Evolutionary conservation across 2,113 vertebrate species (phyloP).

Genomic region (Ciconia maguari): DNA sequence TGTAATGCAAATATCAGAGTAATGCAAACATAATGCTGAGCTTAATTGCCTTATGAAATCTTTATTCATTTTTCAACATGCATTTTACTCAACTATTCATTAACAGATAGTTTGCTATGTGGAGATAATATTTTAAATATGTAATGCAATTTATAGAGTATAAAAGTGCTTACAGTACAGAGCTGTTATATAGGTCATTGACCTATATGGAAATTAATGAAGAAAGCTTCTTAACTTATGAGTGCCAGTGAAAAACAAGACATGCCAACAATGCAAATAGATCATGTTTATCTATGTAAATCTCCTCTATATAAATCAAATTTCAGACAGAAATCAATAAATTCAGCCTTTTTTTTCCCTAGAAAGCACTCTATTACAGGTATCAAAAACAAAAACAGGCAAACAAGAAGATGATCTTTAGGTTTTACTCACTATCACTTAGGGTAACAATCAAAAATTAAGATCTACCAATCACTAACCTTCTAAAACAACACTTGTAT

Average conservation of each 20-base stretch:
- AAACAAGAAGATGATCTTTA: not conserved
- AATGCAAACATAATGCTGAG: not conserved
- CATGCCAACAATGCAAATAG: not conserved
- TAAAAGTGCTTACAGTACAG: constrained; percentile 44
- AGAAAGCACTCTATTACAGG: not conserved
- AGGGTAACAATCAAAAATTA: not conserved
- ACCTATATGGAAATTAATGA: constrained; percentile 56
- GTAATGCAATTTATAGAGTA: constrained; percentile 36
- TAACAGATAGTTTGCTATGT: constrained; percentile 4
- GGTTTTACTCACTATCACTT: not conserved
- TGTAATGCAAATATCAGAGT: not conserved
- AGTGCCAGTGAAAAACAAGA: not conserved
- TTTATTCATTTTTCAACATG: constrained; percentile 19
- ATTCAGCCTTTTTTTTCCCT: not conserved
- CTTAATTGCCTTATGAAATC: constrained; percentile 21
- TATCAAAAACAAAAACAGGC: not conserved
- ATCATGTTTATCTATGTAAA: constrained; percentile 12
- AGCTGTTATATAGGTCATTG: constrained; percentile 31
- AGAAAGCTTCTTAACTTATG: not conserved
- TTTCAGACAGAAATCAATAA: not conserved
- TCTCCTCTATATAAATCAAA: not conserved
- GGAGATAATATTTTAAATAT: constrained; percentile 52
- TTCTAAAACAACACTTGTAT: constrained; percentile 38
- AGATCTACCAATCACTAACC: not conserved
- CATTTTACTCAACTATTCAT: constrained; percentile 39